These are phyloP conservation scores for Tryphoninae sp. DNA, from an alignment of 2,888 invertebrate species.

Conservation along the genomic window DNA sequence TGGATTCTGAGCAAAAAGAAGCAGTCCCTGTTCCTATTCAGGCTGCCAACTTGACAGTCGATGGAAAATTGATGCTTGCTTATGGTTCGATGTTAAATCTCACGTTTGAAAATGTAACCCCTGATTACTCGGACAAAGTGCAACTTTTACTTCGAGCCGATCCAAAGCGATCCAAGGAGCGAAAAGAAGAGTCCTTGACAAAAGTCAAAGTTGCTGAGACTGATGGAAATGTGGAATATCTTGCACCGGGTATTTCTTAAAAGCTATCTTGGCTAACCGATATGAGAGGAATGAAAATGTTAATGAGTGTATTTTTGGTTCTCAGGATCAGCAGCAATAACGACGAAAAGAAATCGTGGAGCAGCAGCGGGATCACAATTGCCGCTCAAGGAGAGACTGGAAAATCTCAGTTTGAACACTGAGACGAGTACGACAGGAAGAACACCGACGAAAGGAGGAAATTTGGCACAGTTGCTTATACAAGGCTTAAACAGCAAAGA, in stretches of 20 bases:
- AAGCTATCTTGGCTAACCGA: background rate
- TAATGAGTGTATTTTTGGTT: conserved; percentile 8
- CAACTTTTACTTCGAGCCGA: conserved; percentile 82
- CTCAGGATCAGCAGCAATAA: conserved; percentile 63
- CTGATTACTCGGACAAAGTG: conserved; percentile 80
- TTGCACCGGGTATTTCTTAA: conserved; percentile 76
- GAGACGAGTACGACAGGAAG: conserved; percentile 80
- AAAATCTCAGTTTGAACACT: conserved; percentile 88
- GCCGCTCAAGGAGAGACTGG: conserved; percentile 91
- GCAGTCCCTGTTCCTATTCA: conserved; percentile 84
- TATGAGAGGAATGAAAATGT: conserved; percentile 18
- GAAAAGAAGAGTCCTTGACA: conserved; percentile 76
- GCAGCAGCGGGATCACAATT: conserved; percentile 83
- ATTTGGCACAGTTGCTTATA: conserved; percentile 90
- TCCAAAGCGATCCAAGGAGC: conserved; percentile 75
- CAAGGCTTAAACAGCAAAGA: conserved; percentile 95
- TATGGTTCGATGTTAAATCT: conserved; percentile 74
- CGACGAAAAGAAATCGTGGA: conserved; percentile 78
- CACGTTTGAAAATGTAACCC: conserved; percentile 75
- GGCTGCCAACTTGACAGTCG: conserved; percentile 77
- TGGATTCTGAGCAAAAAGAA: conserved; percentile 82
- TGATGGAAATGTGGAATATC: conserved; percentile 82
- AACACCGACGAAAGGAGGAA: conserved; percentile 83
- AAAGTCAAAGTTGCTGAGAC: conserved; percentile 81
- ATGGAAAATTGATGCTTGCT: conserved; percentile 74